Evolutionary conservation across 2,797 vertebrate genomes (phyloP).

Genomic region (Cossypha dichroa): DNA sequence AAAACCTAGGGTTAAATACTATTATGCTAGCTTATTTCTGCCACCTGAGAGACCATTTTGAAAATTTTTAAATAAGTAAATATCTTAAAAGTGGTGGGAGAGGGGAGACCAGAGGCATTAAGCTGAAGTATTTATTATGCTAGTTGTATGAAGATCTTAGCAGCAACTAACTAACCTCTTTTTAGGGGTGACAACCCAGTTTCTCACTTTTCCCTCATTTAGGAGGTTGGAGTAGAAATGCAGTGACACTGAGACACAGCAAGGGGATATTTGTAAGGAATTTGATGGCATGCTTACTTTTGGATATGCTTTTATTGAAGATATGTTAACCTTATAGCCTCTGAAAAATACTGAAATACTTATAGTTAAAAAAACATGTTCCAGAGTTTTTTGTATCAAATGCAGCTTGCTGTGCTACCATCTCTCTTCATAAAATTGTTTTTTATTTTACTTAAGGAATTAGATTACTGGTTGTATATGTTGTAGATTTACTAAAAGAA

Average conservation of each 20-base stretch:
- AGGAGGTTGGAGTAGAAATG: not conserved
- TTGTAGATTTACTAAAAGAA: not conserved
- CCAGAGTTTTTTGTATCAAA: not conserved
- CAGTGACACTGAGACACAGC: not conserved
- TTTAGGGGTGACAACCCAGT: not conserved
- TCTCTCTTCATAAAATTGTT: not conserved
- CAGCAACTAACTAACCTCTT: not conserved
- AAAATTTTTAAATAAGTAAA: not conserved
- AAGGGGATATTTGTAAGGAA: not conserved
- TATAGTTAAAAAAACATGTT: accelerated
- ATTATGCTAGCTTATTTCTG: not conserved
- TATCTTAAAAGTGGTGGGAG: not conserved
- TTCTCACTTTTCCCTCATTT: not conserved
- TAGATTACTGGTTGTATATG: not conserved
- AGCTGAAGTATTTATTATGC: not conserved
- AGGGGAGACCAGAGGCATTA: not conserved
- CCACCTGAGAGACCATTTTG: not conserved
- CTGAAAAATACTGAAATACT: not conserved
- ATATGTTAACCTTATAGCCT: not conserved
- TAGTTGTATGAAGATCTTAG: not conserved
- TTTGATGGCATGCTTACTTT: not conserved
- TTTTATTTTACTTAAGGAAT: not conserved
- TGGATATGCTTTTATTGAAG: not conserved
- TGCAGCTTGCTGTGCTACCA: not conserved
- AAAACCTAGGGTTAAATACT: not conserved